These are phyloP conservation scores for Scrobipalpa atriplicella DNA, from an alignment of 2,888 invertebrate genomes.

Conservation along the genomic window DNA sequence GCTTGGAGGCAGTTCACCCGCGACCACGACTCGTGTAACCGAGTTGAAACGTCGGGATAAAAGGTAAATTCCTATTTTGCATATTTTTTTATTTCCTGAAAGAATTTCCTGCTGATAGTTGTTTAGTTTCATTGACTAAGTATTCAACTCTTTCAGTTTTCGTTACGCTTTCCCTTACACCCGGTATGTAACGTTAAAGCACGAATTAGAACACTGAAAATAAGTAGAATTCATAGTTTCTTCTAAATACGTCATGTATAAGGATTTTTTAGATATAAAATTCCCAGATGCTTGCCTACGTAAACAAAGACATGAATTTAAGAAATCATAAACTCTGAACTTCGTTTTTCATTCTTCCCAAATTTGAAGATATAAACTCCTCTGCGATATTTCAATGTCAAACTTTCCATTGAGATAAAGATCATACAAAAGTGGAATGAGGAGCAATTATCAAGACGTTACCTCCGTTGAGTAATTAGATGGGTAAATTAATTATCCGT, in stretches of 20 bases:
- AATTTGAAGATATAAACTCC: neutral
- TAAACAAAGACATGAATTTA: neutral
- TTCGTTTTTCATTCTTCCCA: neutral
- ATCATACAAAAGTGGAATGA: neutral
- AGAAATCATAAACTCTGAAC: neutral
- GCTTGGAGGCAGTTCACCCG: too few species aligned
- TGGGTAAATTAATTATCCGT: neutral
- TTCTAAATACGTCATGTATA: neutral
- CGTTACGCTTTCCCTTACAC: too few species aligned
- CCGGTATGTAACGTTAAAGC: too few species aligned
- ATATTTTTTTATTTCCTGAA: too few species aligned
- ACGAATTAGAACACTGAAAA: too few species aligned
- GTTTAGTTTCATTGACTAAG: too few species aligned
- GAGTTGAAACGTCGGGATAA: too few species aligned
- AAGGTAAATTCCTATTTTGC: too few species aligned
- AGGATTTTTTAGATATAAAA: neutral
- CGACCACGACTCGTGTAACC: too few species aligned
- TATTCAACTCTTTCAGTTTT: too few species aligned
- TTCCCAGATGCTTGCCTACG: neutral
- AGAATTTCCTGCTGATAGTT: too few species aligned
- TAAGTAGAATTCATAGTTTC: too few species aligned
- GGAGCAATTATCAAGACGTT: neutral
- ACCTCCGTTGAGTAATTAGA: slow-evolving; percentile 5
- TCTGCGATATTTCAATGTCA: neutral
- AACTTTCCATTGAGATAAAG: neutral